Evolutionary conservation across 2,797 vertebrate genomes (phyloP).

Genomic region (Pseudocheirus occidentalis): DNA sequence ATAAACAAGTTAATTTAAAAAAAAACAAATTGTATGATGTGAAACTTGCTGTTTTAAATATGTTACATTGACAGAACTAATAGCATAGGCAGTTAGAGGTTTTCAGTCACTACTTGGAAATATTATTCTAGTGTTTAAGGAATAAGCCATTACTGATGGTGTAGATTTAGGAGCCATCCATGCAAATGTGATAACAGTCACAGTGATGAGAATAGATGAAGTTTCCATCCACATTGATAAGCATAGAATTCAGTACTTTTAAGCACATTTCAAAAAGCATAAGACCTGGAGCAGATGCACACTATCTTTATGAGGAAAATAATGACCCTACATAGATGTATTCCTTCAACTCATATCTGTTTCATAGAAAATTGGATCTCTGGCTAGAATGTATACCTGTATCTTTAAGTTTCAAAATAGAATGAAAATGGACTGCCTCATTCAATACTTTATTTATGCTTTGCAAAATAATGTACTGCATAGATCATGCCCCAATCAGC

Average conservation of each 20-base stretch:
- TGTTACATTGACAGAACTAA: neutral
- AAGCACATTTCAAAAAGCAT: neutral
- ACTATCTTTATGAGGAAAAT: neutral
- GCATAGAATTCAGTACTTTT: neutral
- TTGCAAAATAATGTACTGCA: neutral
- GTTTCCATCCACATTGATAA: neutral
- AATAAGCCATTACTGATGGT: neutral
- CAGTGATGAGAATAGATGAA: neutral
- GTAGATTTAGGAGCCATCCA: neutral
- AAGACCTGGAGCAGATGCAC: neutral
- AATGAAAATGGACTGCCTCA: neutral
- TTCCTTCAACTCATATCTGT: neutral
- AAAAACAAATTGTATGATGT: neutral
- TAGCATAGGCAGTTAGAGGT: neutral
- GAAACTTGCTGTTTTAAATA: neutral
- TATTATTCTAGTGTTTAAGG: neutral
- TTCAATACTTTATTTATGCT: neutral
- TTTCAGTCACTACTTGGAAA: neutral
- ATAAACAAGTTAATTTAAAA: too few relatives aligned
- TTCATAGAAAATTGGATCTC: neutral
- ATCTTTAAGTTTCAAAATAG: neutral
- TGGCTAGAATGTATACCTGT: neutral
- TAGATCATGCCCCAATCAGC: neutral
- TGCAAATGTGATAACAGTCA: neutral
- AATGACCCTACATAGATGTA: neutral